Conservation (phyloP, 2,113 vertebrate genomes). For the Tenrec ecaudatus region DNA sequence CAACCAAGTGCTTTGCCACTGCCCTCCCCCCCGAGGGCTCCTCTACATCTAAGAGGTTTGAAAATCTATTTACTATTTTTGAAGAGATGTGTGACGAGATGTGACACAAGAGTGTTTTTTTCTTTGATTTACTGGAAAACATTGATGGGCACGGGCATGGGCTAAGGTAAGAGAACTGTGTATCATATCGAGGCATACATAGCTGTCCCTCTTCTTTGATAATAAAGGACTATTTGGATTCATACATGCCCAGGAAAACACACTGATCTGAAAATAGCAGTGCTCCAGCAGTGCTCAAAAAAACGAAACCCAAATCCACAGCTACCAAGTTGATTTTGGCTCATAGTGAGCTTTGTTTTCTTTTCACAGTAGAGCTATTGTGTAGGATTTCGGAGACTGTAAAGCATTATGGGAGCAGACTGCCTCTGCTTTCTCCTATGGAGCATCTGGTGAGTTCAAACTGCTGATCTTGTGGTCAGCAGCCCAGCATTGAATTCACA, state of each 20-base stretch:
- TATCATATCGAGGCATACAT: background rate
- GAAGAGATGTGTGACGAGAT: background rate
- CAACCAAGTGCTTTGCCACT: too few species aligned
- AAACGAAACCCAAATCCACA: too few species aligned
- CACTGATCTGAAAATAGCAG: background rate
- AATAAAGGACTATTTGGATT: background rate
- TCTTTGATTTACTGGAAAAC: background rate
- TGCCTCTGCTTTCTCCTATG: too few species aligned
- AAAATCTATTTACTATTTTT: constrained; percentile 37
- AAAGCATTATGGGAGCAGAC: too few species aligned
- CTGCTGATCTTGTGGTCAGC: too few species aligned
- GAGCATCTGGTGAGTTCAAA: too few species aligned
- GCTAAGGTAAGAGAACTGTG: background rate
- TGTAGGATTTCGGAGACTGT: too few species aligned
- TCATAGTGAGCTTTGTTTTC: too few species aligned
- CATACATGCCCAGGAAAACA: background rate
- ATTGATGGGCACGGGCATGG: background rate
- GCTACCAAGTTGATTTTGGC: too few species aligned
- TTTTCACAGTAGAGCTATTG: too few species aligned
- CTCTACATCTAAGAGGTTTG: background rate
- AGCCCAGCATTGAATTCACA: too few species aligned
- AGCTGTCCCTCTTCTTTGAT: background rate
- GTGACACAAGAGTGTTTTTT: background rate
- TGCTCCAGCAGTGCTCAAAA: too few species aligned
- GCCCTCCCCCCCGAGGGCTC: background rate